These are phyloP conservation scores for Apamea monoglypha DNA, from an alignment of 2,888 invertebrate genomes.

Conservation along the genomic window DNA sequence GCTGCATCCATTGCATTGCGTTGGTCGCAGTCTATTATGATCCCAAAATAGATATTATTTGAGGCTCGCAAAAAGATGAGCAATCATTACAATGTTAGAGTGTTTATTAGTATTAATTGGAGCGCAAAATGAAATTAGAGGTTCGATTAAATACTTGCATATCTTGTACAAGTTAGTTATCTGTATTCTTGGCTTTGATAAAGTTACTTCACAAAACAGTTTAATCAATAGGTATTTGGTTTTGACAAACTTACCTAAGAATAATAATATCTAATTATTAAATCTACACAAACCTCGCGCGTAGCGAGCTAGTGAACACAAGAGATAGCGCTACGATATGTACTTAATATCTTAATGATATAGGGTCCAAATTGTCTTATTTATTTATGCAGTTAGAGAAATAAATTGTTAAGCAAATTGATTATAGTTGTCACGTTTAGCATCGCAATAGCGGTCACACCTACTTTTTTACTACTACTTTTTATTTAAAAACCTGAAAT, in stretches of 20 bases:
- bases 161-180: background rate
- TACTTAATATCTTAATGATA: constrained; percentile 4
- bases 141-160: background rate
- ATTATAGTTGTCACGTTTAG: too few relatives aligned
- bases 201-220: constrained; percentile 8
- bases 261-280: background rate
- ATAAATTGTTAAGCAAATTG: background rate
- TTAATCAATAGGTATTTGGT: constrained; percentile 42
- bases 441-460: too few relatives aligned
- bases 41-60: too few relatives aligned
- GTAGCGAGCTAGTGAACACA: constrained; percentile 38
- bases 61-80: too few relatives aligned
- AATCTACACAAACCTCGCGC: background rate
- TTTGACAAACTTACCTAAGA: constrained; percentile 24
- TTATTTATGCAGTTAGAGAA: background rate
- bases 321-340: constrained; percentile 11
- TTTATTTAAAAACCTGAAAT: too few relatives aligned
- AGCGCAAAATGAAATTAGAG: too few relatives aligned
- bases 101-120: too few relatives aligned
- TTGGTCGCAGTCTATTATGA: too few relatives aligned
- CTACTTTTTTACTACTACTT: too few relatives aligned
- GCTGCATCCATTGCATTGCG: too few relatives aligned
- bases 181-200: background rate
- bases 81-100: too few relatives aligned
- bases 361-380: background rate